Conservation (phyloP, 1,140 invertebrate genomes). For the Rhizoglyphus robini region DNA sequence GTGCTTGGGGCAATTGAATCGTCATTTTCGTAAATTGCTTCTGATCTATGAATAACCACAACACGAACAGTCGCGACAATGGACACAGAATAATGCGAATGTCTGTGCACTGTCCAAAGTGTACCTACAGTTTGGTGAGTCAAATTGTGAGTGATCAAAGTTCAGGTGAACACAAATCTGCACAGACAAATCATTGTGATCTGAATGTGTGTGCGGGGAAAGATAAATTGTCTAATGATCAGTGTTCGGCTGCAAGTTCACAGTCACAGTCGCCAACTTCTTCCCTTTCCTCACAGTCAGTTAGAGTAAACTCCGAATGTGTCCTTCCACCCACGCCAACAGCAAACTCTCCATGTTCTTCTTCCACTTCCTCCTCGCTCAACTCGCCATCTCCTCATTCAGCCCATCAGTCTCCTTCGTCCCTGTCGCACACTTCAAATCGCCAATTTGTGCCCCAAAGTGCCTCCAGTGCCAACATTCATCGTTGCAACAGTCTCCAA, state of each 20-base stretch:
- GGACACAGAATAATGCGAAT: neutral
- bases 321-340: neutral
- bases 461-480: neutral
- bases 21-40: too few relatives aligned
- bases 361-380: neutral
- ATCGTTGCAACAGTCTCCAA: neutral
- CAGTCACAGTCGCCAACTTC: too few relatives aligned
- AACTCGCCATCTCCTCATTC: neutral
- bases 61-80: constrained; percentile 6
- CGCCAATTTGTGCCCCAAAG: neutral
- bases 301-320: too few relatives aligned
- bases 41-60: too few relatives aligned
- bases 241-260: too few relatives aligned
- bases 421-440: neutral
- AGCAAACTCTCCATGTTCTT: neutral
- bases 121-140: neutral
- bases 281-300: too few relatives aligned
- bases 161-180: too few relatives aligned
- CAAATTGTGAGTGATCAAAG: neutral
- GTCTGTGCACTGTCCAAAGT: constrained; percentile 2
- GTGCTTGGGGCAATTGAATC: too few relatives aligned
- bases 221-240: too few relatives aligned
- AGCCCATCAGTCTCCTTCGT: neutral
- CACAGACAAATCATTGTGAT: too few relatives aligned
- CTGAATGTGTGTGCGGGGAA: too few relatives aligned